A percentile compares a stretch with the other conserved stretches of the same genome.
Evolutionary conservation across 2,113 vertebrate species (phyloP).

Genomic region (Indicator maculatus): DNA sequence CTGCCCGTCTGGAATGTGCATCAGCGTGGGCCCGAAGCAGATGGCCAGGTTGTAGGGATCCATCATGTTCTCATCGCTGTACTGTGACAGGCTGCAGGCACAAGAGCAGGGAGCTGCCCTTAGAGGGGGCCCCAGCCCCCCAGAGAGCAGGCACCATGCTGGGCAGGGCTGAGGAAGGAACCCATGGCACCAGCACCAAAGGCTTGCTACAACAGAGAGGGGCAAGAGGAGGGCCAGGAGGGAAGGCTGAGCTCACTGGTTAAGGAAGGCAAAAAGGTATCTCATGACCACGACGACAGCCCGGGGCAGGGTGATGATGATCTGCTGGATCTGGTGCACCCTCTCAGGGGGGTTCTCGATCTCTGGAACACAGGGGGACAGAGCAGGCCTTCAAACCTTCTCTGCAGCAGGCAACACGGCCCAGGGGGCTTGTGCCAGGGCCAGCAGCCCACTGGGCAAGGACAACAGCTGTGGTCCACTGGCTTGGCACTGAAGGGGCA

Average conservation of each 20-base stretch:
- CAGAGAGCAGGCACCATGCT: fast-evolving
- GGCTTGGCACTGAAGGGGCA: not conserved
- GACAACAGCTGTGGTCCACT: not conserved
- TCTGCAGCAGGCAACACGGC: not conserved
- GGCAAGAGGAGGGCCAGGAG: not conserved
- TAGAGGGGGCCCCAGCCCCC: no score
- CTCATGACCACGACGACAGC: slow-evolving; percentile 95
- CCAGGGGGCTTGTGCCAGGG: not conserved
- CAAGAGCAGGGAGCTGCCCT: not conserved
- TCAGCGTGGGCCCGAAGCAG: slow-evolving; percentile 97
- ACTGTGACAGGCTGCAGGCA: slow-evolving; percentile 89
- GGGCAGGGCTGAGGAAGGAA: not conserved
- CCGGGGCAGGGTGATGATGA: slow-evolving; percentile 88
- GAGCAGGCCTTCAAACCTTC: not conserved
- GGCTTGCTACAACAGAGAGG: not conserved
- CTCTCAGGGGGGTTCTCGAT: slow-evolving; percentile 87
- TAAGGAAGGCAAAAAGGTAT: slow-evolving; percentile 98
- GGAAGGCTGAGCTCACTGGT: slow-evolving; percentile 86
- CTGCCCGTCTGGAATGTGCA: slow-evolving; percentile 97
- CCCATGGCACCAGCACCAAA: not conserved
- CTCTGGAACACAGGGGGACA: slow-evolving; percentile 80
- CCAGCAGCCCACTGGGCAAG: not conserved
- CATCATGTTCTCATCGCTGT: slow-evolving; percentile 99
- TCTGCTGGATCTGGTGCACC: slow-evolving; percentile 94
- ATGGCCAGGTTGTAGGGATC: slow-evolving; percentile 98